Conservation (phyloP, 2,797 vertebrate genomes). For the Poeciliopsis turneri region DNA sequence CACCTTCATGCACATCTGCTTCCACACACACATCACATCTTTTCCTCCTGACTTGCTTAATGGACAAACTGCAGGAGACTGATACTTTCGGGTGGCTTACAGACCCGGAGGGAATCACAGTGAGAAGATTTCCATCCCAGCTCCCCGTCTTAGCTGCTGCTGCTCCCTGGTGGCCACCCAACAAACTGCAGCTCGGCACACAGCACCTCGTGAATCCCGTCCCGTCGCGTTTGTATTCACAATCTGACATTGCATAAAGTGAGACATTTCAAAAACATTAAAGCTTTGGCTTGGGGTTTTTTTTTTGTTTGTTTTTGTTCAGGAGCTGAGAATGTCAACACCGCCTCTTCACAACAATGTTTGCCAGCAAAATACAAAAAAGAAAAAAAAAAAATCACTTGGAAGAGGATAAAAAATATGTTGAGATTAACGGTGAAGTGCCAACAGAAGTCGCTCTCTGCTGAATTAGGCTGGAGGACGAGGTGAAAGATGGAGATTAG, state of each 20-base stretch:
- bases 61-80: conserved; percentile 60
- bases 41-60: conserved; percentile 56
- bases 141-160: conserved; percentile 41
- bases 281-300: conserved; percentile 9
- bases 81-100: conserved; percentile 62
- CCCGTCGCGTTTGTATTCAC: neutral
- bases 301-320: conserved; percentile 9
- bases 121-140: conserved; percentile 33
- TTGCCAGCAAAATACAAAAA: conserved; percentile 19
- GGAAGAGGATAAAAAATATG: conserved; percentile 28
- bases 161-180: conserved; percentile 64
- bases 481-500: conserved; percentile 33
- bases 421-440: conserved; percentile 32
- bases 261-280: conserved; percentile 27
- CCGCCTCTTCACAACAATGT: conserved; percentile 30
- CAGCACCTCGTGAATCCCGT: neutral
- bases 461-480: conserved; percentile 27
- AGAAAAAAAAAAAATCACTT: conserved; percentile 37
- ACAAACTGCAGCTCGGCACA: conserved; percentile 37
- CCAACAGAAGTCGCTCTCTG: conserved; percentile 39
- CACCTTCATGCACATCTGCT: conserved; percentile 25
- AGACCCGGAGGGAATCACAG: conserved; percentile 52
- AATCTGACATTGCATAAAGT: conserved; percentile 17
- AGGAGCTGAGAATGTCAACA: conserved; percentile 26
- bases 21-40: conserved; percentile 17